Base-by-base conservation (phyloP, 1,140 invertebrate species). In the Drosophila auraria region DNA sequence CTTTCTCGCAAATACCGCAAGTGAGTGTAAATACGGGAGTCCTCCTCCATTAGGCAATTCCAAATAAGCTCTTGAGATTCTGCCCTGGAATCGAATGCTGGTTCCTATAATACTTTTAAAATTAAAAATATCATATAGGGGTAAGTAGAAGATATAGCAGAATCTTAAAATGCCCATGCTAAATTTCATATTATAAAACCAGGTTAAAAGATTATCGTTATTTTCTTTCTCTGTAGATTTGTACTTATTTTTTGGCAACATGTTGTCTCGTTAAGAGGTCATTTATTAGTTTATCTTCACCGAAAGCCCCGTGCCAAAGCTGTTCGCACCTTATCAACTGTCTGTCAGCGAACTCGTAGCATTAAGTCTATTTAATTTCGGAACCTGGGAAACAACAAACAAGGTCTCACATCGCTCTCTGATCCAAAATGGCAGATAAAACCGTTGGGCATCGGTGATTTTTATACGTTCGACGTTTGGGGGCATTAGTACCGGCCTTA, bases 341-440 rank as follows among this genome's bases (percentile, higher is more conserved):
- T 64, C 65, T 69, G 36, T 56, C 49, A 61, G 23, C 17, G 33
- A 23, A 65, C 27, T 25, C 1, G 27, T 33, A 65, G 25, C 27
- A 73, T 72, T 51, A 61, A 36, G 38, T 73, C 40, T 23, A 53
- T 45, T 30, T 72, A 15, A 61, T 61, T 44, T 58, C 11, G 15
- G 36, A 50, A 72, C 66, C 25, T 5, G 38, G 25, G 27, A 50
- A 70, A 27, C 51, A 72, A 60, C 44, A 44, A 72, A 15, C 36
- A 20, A 73, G 57, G 20, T 8, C 36, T 40, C 25, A 14, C 17
- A 33, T 30, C 11, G 9, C 57, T 62, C 27, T 40, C 20, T 44
- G 70, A 72, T 73, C 71, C 42, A 12, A 57, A 73, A 61, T 45
- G 36, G 17, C 6, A 72, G 68, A 73, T 73, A 73, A 51, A 72